Conservation (phyloP, 2,888 invertebrate species). For the Gastrophysa polygoni region DNA sequence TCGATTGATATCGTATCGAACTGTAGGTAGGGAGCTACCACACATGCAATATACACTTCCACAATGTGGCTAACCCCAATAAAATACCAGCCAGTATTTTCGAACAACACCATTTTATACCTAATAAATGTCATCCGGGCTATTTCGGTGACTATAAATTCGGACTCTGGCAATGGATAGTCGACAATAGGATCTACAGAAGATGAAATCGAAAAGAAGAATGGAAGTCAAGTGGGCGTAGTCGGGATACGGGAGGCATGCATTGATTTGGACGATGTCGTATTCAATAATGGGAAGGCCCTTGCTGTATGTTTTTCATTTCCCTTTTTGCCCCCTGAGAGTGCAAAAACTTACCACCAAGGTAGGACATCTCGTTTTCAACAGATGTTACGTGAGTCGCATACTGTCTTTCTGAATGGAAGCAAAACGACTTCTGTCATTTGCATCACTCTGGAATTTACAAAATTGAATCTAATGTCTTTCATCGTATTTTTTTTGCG, state of each 20-base stretch:
- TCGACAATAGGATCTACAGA: constrained; percentile 42
- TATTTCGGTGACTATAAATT: constrained; percentile 48
- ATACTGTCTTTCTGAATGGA: background rate
- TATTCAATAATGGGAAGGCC: background rate
- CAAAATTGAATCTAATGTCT: no score
- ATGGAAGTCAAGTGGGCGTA: constrained; percentile 48
- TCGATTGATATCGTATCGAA: no score
- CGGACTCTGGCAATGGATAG: constrained; percentile 50
- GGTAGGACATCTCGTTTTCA: background rate
- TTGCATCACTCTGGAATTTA: no score
- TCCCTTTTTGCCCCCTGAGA: constrained; percentile 2
- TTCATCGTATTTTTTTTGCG: no score
- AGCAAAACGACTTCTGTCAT: no score
- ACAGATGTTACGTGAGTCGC: background rate
- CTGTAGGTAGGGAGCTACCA: background rate
- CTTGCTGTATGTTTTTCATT: constrained; percentile 14
- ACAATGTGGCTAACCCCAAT: constrained; percentile 45
- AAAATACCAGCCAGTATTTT: constrained; percentile 41
- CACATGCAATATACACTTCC: background rate
- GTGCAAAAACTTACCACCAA: constrained; percentile 13
- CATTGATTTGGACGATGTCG: constrained; percentile 20
- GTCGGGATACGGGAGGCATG: constrained; percentile 33
- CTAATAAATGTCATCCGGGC: constrained; percentile 50
- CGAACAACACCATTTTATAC: constrained; percentile 50
- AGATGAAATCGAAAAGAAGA: constrained; percentile 37